Evolutionary conservation across 2,797 vertebrate species (phyloP).

Genomic region (Phyllotis vaccarum): DNA sequence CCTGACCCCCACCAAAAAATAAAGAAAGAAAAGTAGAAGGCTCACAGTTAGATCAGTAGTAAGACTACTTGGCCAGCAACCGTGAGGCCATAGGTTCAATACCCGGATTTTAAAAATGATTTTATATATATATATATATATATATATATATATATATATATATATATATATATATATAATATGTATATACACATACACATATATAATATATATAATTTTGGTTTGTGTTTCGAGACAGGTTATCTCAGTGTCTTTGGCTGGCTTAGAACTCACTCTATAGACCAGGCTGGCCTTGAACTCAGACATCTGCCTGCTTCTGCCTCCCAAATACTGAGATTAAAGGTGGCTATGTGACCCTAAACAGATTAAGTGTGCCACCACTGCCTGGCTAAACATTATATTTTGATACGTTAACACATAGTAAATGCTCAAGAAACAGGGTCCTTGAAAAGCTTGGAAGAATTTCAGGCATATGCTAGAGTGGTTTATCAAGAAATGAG

Average conservation of each 20-base stretch:
- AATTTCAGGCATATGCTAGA: not conserved
- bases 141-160: no score
- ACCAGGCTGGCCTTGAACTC: not conserved
- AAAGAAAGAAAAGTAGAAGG: not conserved
- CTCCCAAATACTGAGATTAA: not conserved
- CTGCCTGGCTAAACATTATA: not conserved
- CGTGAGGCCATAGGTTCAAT: not conserved
- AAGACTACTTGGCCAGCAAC: not conserved
- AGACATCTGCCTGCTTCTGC: not conserved
- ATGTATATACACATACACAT: no score
- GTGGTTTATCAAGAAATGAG: not conserved
- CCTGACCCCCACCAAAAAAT: not conserved
- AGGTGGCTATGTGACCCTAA: no score
- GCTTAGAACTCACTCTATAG: not conserved
- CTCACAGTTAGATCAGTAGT: not conserved
- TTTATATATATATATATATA: not conserved
- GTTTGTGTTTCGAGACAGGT: not conserved
- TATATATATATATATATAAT: no score
- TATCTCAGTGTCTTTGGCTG: not conserved
- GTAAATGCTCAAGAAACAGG: not conserved
- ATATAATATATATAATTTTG: no score
- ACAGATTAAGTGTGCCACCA: no score
- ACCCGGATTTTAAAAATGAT: not conserved
- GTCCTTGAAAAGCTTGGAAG: constrained; percentile 10
- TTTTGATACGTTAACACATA: not conserved